Percentiles rank a stretch among this genome's conserved stretches.
These are phyloP conservation scores for Scaptomyza pallida DNA, from an alignment of 1,140 invertebrate genomes.

Conservation along the genomic window DNA sequence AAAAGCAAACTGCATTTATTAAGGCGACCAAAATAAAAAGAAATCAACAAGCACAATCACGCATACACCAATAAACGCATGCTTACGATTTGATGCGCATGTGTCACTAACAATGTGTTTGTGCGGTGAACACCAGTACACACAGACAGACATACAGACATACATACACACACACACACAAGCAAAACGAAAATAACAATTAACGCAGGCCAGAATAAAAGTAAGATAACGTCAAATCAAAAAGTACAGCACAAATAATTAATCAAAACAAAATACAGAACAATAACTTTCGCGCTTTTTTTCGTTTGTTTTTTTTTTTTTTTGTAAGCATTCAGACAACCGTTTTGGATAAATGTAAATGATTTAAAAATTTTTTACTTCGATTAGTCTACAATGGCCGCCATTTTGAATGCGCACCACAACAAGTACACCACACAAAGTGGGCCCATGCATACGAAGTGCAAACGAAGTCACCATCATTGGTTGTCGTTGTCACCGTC, in stretches of 20 bases:
- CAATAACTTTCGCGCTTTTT: slow-evolving; percentile 10
- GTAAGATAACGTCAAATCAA: slow-evolving; percentile 3
- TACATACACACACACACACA: slow-evolving; percentile 4
- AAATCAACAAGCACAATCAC: slow-evolving; percentile 3
- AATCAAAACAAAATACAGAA: slow-evolving; percentile 15
- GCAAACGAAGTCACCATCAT: slow-evolving; percentile 62
- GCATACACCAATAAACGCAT: slow-evolving; percentile 4
- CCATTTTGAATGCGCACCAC: slow-evolving; percentile 70
- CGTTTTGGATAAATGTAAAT: not conserved
- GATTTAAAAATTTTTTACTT: slow-evolving; percentile 46
- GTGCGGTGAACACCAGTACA: slow-evolving; percentile 24
- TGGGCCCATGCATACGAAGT: slow-evolving; percentile 57
- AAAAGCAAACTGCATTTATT: no score
- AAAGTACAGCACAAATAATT: slow-evolving; percentile 11
- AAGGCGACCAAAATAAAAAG: slow-evolving; percentile 2
- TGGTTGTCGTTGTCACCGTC: slow-evolving; percentile 36
- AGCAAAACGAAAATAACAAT: slow-evolving; percentile 37
- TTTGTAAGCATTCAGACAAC: not conserved
- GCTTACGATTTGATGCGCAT: slow-evolving; percentile 33
- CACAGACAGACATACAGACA: no score
- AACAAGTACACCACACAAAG: slow-evolving; percentile 54
- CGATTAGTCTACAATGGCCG: slow-evolving; percentile 44
- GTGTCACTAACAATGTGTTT: slow-evolving; percentile 21
- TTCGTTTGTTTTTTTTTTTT: not conserved
- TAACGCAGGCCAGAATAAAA: slow-evolving; percentile 25